Evolutionary conservation across 2,888 invertebrate genomes (phyloP).

Genomic region (Diplazon laetatorius): DNA sequence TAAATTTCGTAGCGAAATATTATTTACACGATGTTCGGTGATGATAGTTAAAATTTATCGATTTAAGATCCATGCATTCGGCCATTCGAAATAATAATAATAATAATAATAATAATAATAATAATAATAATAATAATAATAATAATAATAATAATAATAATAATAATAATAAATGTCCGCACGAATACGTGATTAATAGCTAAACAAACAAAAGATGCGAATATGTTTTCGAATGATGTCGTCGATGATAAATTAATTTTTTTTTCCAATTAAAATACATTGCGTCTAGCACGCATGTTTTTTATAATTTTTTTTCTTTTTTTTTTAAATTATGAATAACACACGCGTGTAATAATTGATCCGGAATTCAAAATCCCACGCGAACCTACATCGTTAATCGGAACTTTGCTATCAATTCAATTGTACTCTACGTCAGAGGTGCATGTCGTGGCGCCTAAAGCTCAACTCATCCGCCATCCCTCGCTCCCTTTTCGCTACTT

Average conservation of each 20-base stretch:
- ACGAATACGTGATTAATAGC: conserved; percentile 3
- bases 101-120: too few species aligned
- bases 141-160: neutral
- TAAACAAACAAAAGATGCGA: too few species aligned
- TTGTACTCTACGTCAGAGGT: conserved; percentile 81
- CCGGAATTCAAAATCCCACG: conserved; percentile 36
- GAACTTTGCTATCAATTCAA: conserved; percentile 77
- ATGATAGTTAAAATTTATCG: conserved; percentile 25
- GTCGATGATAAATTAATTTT: too few species aligned
- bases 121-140: conserved; percentile 9
- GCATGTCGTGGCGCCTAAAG: conserved; percentile 70
- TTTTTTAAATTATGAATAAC: neutral
- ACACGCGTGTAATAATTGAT: conserved; percentile 25
- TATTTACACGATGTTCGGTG: conserved; percentile 31
- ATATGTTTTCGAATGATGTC: too few species aligned
- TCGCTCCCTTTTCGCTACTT: conserved; percentile 9
- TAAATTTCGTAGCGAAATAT: neutral
- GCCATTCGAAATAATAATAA: too few species aligned
- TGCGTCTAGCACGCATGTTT: too few species aligned
- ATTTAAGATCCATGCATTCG: conserved; percentile 6
- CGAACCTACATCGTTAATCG: conserved; percentile 70
- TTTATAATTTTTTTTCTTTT: too few species aligned
- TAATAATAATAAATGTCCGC: too few species aligned
- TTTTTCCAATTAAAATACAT: conserved; percentile 8
- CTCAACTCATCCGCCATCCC: conserved; percentile 47